Evolutionary conservation across 2,113 vertebrate genomes (phyloP), one percentile per base, ranked within the genome.

Genomic region (Murina feae): DNA sequence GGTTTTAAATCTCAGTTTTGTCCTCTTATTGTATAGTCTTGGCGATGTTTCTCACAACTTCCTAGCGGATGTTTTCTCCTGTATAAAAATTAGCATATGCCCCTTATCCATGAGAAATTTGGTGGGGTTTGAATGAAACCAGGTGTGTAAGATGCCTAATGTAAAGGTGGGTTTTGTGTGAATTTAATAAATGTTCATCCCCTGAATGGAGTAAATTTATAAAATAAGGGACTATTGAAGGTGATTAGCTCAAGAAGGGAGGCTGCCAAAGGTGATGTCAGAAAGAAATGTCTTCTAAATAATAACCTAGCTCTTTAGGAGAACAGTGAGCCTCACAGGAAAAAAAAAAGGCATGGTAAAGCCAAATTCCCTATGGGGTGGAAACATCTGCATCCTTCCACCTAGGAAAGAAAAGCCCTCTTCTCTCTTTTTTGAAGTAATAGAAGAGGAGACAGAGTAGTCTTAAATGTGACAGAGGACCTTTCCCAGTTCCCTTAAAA

Each of bases 1-100:
- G 49, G 9, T 25, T 83, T 93, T 30, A 89, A 95, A 91, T 37
- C 10, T 89, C 76, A 79, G 18, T 10, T 58, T 91, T 89, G 35
- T 21, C 14, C n/a, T 96, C 30, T 93, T n/a, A n/a, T 44, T 93
- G 3, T 42, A 30, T 65, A 47, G 30, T 37, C 20, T 55, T 42
- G 37, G 6, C 4, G 7, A 81, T 47, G 6, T 32, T 51, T 84
- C 39, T 93, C 37, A 74, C 44, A 91, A 53, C 7, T 11, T 78
- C 42, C 4, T 1, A 71, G 63, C 20, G n/a, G 71, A 49, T 8
- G 5, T 39, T 92, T 92, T 69, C 44, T 92, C n/a, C 23, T 21
- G 14, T 37, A 86, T 49, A 72, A 88, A 87, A 58, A 88, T 39
- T 6, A 84, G 32, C 1, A 32, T n/a, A 21, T 65, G 21, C 1